phyloP scores from a whole-genome alignment of 2,888 invertebrate species.

The Amiota minor region DNA sequence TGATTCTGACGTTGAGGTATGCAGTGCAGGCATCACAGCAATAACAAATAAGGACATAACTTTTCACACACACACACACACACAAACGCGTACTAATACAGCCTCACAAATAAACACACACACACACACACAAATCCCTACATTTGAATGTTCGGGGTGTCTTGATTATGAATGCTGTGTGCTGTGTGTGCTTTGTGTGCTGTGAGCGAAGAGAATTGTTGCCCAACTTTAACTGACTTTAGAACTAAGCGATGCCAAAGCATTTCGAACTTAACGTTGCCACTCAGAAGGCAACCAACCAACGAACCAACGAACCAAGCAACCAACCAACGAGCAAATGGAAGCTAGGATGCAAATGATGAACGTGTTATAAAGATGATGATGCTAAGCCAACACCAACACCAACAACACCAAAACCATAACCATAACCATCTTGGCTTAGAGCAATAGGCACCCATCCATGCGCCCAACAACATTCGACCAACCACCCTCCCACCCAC shows the following conservation, averaged over 20 bases:
- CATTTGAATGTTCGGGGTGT: too few relatives aligned
- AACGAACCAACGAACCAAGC: background rate
- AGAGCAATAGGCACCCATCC: background rate
- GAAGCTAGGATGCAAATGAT: too few relatives aligned
- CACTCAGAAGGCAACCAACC: constrained; percentile 20
- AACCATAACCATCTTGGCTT: background rate
- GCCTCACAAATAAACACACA: too few relatives aligned
- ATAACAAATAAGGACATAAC: too few relatives aligned
- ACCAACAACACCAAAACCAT: background rate
- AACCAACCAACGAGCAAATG: too few relatives aligned
- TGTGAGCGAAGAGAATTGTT: background rate
- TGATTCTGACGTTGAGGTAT: background rate
- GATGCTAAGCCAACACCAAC: background rate
- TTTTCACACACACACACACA: too few relatives aligned
- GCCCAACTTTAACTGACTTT: background rate
- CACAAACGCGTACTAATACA: too few relatives aligned
- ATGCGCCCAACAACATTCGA: background rate
- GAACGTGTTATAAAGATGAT: too few relatives aligned
- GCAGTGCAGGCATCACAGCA: too few relatives aligned
- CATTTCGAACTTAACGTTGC: constrained; percentile 17
- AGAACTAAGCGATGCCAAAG: constrained; percentile 11
- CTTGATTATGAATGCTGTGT: background rate
- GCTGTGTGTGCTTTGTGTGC: background rate
- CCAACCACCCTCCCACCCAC: constrained; percentile 4
- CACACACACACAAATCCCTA: too few relatives aligned